Percentiles rank a stretch among this genome's conserved stretches.
Conservation (phyloP, 2,113 vertebrate species). For the Pelusios castaneus region DNA sequence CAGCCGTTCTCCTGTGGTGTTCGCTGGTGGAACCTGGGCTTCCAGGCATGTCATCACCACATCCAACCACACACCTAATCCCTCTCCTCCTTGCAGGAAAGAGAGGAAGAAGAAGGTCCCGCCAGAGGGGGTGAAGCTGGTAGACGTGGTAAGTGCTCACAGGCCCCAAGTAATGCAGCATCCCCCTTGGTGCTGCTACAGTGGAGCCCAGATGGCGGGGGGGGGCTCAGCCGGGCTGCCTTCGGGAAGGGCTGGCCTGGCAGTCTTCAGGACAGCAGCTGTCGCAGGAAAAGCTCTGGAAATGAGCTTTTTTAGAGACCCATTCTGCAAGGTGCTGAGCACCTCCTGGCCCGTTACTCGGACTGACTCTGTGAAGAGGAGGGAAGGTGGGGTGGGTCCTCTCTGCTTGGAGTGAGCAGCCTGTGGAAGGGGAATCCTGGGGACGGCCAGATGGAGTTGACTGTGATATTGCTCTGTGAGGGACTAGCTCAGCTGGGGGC, state of each 20-base stretch:
- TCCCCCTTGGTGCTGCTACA: not conserved
- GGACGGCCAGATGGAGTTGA: not conserved
- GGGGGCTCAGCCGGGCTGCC: not conserved
- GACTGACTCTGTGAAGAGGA: not conserved
- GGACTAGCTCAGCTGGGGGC: not conserved
- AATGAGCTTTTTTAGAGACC: not conserved
- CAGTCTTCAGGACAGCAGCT: not conserved
- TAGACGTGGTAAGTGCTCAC: slow-evolving; percentile 44
- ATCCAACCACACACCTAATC: not conserved
- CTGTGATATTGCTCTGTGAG: not conserved
- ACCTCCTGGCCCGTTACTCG: not conserved
- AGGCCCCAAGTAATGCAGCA: not conserved
- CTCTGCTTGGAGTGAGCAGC: not conserved
- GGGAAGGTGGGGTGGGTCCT: not conserved
- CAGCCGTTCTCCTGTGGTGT: not conserved
- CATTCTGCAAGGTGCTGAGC: not conserved
- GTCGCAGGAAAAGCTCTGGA: not conserved
- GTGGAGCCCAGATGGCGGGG: not conserved
- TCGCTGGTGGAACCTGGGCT: not conserved
- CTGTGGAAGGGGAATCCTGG: not conserved
- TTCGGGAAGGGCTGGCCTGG: not conserved
- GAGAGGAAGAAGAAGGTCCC: slow-evolving; percentile 6
- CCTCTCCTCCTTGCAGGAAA: slow-evolving; percentile 55
- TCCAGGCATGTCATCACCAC: fast-evolving
- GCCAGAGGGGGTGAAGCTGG: not conserved